Base-by-base conservation (phyloP, 2,113 vertebrate genomes). In the Notarius lentiginosus region DNA sequence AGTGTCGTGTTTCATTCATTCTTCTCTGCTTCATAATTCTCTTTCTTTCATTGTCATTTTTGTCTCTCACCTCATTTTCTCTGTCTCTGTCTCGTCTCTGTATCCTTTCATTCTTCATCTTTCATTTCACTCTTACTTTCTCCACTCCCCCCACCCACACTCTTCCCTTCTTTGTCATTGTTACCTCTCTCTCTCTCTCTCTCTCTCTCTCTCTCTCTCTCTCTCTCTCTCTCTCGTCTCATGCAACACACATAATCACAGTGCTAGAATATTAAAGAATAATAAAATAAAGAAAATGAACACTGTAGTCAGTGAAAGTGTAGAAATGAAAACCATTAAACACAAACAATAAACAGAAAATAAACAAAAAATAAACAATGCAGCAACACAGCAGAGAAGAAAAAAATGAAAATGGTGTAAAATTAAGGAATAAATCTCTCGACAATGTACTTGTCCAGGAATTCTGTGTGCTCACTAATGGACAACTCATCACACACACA, bases 281-380 rank as follows among this genome's bases (percentile, higher is more conserved):
- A 73, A 73, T 73, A 70, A 70, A 34, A 70, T 70, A 73, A 73
- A 73, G 70, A 73, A 49, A 73, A 47, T 73, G 70, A 73, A 49
- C 34, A 49, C 34, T 22, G 34, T 41, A 20, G 7, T 72, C 17
- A 1, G 70, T 11, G 8, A 47, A 41, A 72, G 17, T 72, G 68
- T 18, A 18, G 68, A 72, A 73, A 73, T 73, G 41, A 73, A 73
- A 73, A 73, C 70, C 70, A 73, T 73, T 73, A 49, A 73, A 73
- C 41, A 73, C 70, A 73, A 73, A 73, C 70, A 73, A 72, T 41
- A 72, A 73, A 49, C 70, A 73, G 47, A 20, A 49, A 49, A 9
- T 10, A 20, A 10, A 73, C 70, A 20, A 73, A 73, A 70, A 70
- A 68, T 0, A 68, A 73, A 73, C 70, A 73, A 10, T 2, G 12